A percentile compares a stretch with the other conserved stretches of the same genome.
These are phyloP conservation scores for Lochmaea capreae DNA, from an alignment of 2,888 invertebrate species.

Conservation along the genomic window DNA sequence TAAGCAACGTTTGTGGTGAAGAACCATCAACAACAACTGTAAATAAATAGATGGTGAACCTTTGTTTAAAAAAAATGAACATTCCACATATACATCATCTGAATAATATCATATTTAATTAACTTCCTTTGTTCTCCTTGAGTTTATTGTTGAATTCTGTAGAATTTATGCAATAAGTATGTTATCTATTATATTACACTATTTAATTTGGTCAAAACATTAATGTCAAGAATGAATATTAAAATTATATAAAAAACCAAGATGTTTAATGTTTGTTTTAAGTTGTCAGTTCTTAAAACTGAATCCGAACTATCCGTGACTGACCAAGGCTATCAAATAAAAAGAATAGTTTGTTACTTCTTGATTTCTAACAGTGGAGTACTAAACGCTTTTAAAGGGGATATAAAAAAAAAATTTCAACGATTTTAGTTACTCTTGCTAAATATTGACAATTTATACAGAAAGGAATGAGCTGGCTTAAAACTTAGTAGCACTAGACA, in stretches of 20 bases:
- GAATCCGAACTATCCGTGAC: background rate
- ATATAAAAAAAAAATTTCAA: too few relatives aligned
- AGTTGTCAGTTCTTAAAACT: background rate
- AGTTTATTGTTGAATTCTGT: background rate
- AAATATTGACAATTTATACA: too few relatives aligned
- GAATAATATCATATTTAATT: background rate
- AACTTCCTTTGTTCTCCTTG: background rate
- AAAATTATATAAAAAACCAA: background rate
- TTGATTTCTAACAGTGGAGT: background rate
- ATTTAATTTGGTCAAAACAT: background rate
- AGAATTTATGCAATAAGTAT: background rate
- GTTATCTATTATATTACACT: too few relatives aligned
- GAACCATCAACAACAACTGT: too few relatives aligned
- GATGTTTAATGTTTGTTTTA: background rate
- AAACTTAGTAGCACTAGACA: too few relatives aligned
- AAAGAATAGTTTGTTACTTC: background rate
- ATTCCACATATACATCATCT: background rate
- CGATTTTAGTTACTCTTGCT: too few relatives aligned
- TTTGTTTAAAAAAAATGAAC: too few relatives aligned
- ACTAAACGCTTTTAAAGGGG: background rate
- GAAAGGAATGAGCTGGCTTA: too few relatives aligned
- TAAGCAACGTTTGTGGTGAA: too few relatives aligned
- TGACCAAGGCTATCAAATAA: background rate
- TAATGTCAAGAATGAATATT: background rate
- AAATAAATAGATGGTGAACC: too few relatives aligned